phyloP scores from a whole-genome alignment of 2,113 vertebrate genomes.

The Tonatia bakeri region DNA sequence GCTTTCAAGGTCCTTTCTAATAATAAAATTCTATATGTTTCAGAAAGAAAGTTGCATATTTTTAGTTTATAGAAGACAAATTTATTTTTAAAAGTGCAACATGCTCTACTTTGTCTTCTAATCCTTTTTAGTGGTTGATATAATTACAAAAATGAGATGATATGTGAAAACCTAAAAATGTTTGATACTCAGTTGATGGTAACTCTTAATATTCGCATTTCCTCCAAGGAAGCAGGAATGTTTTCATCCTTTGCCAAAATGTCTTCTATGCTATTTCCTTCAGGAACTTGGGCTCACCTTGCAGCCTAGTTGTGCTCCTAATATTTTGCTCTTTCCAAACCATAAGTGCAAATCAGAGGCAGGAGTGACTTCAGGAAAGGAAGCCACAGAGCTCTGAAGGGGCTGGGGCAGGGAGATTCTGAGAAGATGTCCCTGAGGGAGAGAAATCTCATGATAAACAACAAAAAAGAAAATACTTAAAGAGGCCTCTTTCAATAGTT shows the following conservation, averaged over 20 bases:
- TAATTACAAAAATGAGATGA: not conserved
- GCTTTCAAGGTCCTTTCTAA: not conserved
- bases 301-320: not conserved
- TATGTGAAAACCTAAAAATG: not conserved
- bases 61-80: not conserved
- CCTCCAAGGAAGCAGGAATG: not conserved
- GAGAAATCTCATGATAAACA: not conserved
- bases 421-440: not conserved
- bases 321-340: not conserved
- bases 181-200: not conserved
- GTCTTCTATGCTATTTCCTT: not conserved
- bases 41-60: not conserved
- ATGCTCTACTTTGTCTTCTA: not conserved
- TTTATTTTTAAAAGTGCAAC: not conserved
- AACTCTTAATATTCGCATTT: not conserved
- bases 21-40: not conserved
- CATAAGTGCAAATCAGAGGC: not conserved
- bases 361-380: not conserved
- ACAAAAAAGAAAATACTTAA: not conserved
- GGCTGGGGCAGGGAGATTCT: not conserved
- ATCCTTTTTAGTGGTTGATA: not conserved
- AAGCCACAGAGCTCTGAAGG: rapidly evolving
- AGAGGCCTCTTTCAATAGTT: not conserved
- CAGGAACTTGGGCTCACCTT: not conserved
- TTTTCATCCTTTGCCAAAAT: not conserved